These are phyloP conservation scores for Plebejus anna DNA, from an alignment of 2,888 invertebrate species.

Conservation along the genomic window DNA sequence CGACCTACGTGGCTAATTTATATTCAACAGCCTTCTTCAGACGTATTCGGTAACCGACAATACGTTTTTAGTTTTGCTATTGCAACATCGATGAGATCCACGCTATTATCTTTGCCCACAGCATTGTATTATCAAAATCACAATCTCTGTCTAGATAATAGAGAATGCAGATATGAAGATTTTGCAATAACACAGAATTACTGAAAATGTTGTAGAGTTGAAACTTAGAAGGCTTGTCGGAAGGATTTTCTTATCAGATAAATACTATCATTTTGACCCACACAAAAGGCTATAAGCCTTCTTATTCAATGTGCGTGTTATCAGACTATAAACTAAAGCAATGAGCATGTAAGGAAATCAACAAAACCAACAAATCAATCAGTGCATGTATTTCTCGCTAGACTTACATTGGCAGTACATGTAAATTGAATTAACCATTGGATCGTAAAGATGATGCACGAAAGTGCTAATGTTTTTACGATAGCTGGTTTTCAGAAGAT, in stretches of 20 bases:
- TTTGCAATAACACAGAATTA: background rate
- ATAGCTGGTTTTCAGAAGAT: background rate
- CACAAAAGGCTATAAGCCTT: background rate
- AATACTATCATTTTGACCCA: too few species aligned
- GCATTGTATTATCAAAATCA: slow-evolving; percentile 2
- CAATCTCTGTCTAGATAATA: background rate
- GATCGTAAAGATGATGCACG: slow-evolving; percentile 9
- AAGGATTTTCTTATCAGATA: too few species aligned
- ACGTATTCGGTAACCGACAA: slow-evolving; percentile 48
- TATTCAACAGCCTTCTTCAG: slow-evolving; percentile 55
- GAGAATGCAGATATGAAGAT: background rate
- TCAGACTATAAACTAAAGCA: slow-evolving; percentile 2
- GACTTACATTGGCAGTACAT: background rate
- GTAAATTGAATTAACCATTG: background rate
- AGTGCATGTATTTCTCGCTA: slow-evolving; percentile 10
- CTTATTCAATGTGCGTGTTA: background rate
- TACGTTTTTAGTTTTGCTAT: slow-evolving; percentile 46
- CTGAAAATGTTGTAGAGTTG: background rate
- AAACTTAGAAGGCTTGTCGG: background rate
- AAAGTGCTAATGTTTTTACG: background rate
- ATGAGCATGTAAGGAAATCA: background rate
- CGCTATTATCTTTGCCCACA: background rate
- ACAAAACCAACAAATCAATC: slow-evolving; percentile 15
- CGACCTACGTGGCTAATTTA: slow-evolving; percentile 57
- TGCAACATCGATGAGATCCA: slow-evolving; percentile 34